Base-by-base conservation (phyloP, 2,888 invertebrate species). In the Eupithecia centaureata region DNA sequence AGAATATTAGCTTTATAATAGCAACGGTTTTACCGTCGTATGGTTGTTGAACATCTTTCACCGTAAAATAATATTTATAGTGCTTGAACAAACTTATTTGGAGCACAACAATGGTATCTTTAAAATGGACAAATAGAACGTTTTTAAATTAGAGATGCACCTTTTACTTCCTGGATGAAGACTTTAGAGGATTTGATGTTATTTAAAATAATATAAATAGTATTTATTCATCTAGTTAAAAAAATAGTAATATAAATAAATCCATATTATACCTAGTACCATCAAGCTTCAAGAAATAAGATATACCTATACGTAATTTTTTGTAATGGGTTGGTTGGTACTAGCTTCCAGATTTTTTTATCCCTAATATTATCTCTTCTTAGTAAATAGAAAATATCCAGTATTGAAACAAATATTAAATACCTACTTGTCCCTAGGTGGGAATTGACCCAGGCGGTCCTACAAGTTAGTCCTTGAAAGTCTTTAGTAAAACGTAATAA, bases 1-100 rank as follows among this genome's bases (percentile, higher is more conserved):
- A 30, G 28, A 56, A n/a, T 28, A 28, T 56, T n/a, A 28, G 27
- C n/a, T 27, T 52, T 47, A 47, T 47, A 47, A 22, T 47, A 47
- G 22, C 47, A 22, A 22, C 10, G 10, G 22, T 52, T 52, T 52
- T 27, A 52, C 7, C 15, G 52, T 27, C 51, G 25, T 15, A 13
- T 51, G 5, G 25, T 51, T 13, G 13, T 25, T 5, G 0, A 15
- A n/a, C 27, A 52, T 52, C 22, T 47, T 47, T 47, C 22, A 22
- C 47, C 47, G 22, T 47, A 47, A 52, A 27, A 52, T 52, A 15
- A 15, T 52, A 52, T 52, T 52, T 27, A 52, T 15, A 18, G 15
- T 22, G 52, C 47, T 47, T 10, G 18, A 47, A 47, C 10, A 8
- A 42, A 42, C n/a, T 42, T 18, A 18, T 8, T 18, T 5, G 15